Percentiles rank a stretch among this genome's conserved stretches.
Conservation (phyloP, 2,113 vertebrate genomes). For the Ciconia maguari region DNA sequence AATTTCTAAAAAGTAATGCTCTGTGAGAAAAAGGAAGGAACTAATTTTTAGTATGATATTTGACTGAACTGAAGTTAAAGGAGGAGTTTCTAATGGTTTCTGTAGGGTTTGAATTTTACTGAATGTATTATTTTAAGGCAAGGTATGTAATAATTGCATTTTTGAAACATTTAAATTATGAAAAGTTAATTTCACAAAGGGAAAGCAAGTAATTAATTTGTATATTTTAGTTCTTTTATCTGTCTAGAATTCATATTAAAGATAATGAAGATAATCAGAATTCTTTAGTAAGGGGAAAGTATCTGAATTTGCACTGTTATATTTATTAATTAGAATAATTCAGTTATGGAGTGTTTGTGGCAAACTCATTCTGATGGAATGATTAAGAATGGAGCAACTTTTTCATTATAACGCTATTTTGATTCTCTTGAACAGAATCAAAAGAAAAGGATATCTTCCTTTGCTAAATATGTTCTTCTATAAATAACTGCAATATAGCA, state of each 20-base stretch:
- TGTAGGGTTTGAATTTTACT: neutral
- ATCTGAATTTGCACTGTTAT: neutral
- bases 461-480: neutral
- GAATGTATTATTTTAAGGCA: neutral
- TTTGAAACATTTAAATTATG: neutral
- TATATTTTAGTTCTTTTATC: neutral
- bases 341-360: neutral
- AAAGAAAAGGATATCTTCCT: neutral
- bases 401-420: neutral
- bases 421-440: neutral
- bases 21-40: neutral
- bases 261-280: neutral
- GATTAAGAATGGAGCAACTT: neutral
- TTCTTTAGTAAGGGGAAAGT: neutral
- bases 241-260: neutral
- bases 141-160: neutral
- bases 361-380: neutral
- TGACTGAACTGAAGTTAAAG: neutral
- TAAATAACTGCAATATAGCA: neutral
- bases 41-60: neutral
- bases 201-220: neutral
- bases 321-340: neutral
- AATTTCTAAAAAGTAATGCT: neutral
- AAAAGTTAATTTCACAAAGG: neutral
- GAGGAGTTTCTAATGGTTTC: neutral